Conservation (phyloP, 2,113 vertebrate genomes). For the Brachionichthys hirsutus region DNA sequence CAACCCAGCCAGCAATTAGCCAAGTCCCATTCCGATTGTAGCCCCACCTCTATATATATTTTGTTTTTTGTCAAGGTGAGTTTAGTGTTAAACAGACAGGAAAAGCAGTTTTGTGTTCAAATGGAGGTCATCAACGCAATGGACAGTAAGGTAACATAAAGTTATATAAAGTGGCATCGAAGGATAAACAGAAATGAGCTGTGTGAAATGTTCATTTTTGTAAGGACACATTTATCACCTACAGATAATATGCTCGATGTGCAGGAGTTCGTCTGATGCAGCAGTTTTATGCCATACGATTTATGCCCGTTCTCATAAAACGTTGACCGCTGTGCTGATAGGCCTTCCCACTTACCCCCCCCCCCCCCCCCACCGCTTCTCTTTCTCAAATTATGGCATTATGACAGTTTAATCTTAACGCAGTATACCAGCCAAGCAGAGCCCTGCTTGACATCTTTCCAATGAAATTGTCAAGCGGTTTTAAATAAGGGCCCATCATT, state of each 20-base stretch:
- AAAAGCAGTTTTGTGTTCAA: not conserved
- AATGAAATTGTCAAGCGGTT: slow-evolving; percentile 32
- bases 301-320: slow-evolving; percentile 39
- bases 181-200: slow-evolving; percentile 21
- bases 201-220: slow-evolving; percentile 1
- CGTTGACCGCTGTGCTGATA: slow-evolving; percentile 16
- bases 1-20: slow-evolving; percentile 41
- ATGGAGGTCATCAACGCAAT: not conserved
- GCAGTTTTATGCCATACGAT: slow-evolving; percentile 46
- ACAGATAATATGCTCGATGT: slow-evolving; percentile 14
- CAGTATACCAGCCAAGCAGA: slow-evolving; percentile 47
- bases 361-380: no score
- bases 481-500: slow-evolving; percentile 27
- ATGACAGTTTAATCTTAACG: slow-evolving; percentile 55
- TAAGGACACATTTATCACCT: slow-evolving; percentile 32
- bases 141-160: slow-evolving; percentile 4
- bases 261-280: not conserved
- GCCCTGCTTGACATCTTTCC: slow-evolving; percentile 28
- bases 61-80: not conserved
- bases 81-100: not conserved
- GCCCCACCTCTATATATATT: not conserved
- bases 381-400: slow-evolving; percentile 43
- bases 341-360: slow-evolving; percentile 9
- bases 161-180: slow-evolving; percentile 14
- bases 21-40: slow-evolving; percentile 62